Evolutionary conservation across 2,888 invertebrate genomes (phyloP), one percentile per base, ranked within the genome.

Genomic region (Acrobasis repandana): DNA sequence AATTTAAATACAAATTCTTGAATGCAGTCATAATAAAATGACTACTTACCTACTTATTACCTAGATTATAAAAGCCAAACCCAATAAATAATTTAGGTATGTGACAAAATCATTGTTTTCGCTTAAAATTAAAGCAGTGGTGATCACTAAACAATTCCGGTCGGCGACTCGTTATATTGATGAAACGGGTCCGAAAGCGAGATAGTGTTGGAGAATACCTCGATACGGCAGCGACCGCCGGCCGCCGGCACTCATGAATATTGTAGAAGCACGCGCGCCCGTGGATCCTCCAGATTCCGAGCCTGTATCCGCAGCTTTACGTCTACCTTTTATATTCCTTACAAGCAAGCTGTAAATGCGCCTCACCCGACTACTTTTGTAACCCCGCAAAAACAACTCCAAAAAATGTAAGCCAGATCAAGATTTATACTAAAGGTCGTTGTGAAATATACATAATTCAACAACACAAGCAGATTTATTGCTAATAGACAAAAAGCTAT

Each of bases 131-230:
- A 48, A 15, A 48, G 18, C 48, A 48, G 18, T 15, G 15, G 18
- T 20, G 14, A 50, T 74, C 76, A 74, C 79, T 82, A 82, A 82
- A 85, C 82, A 83, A 85, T 83, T 83, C 82, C 80, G 82, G 80
- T 81, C 83, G 79, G 80, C 72, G 70, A 78, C 83, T 84, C 80
- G 82, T 85, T 84, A 83, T 80, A 84, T 83, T 83, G 85, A 85
- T 82, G 82, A 80, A 83, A 77, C 75, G 80, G 76, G 80, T 80
- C 78, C 77, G 77, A 84, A 76, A 81, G 83, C 74, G 80, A 78
- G 81, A 79, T 80, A 81, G 82, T 81, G 80, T 76, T 75, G 74
- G 77, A 75, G 76, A 74, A 65, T 69, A 49, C 62, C 61, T 33
- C 52, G 70, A 65, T 67, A 70, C 71, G 70, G 69, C 71, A 66